Percentiles rank a stretch among this genome's conserved stretches.
These are phyloP conservation scores for Sturmia bella DNA, from an alignment of 2,888 invertebrate species.

Conservation along the genomic window DNA sequence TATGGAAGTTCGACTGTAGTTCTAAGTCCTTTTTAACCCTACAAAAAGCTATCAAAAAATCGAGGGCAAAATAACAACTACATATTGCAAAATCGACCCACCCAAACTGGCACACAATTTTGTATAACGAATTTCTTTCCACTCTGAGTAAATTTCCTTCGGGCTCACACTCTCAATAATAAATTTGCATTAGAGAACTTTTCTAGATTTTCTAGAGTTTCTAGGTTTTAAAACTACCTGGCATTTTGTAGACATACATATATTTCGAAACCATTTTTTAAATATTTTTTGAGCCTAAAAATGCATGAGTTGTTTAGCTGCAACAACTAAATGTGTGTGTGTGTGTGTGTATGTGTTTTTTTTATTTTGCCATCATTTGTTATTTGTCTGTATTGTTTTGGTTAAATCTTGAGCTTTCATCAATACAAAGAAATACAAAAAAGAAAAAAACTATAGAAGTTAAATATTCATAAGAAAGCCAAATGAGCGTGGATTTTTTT, in stretches of 20 bases:
- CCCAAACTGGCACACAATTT: no score
- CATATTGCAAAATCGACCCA: no score
- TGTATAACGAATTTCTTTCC: no score
- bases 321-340: slow-evolving; percentile 49
- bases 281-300: slow-evolving; percentile 79
- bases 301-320: slow-evolving; percentile 77
- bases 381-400: slow-evolving; percentile 30
- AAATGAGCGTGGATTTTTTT: slow-evolving; percentile 7
- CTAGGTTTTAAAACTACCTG: background rate
- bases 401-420: slow-evolving; percentile 50
- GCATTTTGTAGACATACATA: background rate
- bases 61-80: no score
- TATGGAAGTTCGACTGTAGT: no score
- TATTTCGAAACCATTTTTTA: slow-evolving; percentile 6
- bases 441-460: no score
- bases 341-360: no score
- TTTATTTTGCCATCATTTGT: slow-evolving; percentile 13
- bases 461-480: slow-evolving; percentile 55
- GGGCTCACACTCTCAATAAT: no score
- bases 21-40: no score
- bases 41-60: no score
- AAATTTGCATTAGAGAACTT: background rate
- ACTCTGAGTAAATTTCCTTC: no score
- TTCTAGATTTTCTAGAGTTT: no score
- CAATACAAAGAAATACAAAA: slow-evolving; percentile 23